Percentiles rank a stretch among this genome's conserved stretches.
These are phyloP conservation scores for Brachypteracias leptosomus DNA, from an alignment of 2,113 vertebrate genomes.

Conservation along the genomic window DNA sequence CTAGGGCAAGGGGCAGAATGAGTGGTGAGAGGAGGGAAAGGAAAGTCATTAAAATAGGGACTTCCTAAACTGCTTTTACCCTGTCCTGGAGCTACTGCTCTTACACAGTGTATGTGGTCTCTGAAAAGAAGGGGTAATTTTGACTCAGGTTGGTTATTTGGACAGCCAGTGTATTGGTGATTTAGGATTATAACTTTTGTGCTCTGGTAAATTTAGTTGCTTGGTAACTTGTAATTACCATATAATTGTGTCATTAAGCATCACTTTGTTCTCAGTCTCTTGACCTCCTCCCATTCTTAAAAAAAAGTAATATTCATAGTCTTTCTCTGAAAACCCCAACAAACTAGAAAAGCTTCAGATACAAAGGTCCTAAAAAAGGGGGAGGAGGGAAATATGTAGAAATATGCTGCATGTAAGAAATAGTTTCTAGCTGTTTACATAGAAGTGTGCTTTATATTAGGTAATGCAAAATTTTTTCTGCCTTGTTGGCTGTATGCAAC, in stretches of 20 bases:
- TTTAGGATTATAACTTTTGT: background rate
- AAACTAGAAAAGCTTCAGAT: too few relatives aligned
- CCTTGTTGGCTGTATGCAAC: too few relatives aligned
- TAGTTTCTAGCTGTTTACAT: background rate
- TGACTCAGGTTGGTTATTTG: background rate
- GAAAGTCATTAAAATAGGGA: background rate
- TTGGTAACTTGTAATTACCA: background rate
- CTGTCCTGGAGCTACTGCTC: background rate
- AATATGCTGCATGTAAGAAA: background rate
- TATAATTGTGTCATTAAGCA: background rate
- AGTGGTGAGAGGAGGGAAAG: background rate
- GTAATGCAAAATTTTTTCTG: too few relatives aligned
- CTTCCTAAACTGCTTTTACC: background rate
- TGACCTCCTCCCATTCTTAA: background rate
- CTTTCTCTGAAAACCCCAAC: too few relatives aligned
- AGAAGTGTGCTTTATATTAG: too few relatives aligned
- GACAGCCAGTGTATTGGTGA: background rate
- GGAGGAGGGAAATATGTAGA: too few relatives aligned
- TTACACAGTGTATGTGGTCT: background rate
- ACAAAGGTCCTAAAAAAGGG: too few relatives aligned
- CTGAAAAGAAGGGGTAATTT: background rate
- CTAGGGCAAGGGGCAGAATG: background rate
- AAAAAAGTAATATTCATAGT: too few relatives aligned
- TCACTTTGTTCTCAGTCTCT: background rate
- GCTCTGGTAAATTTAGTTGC: background rate